Conservation (phyloP, 2,797 vertebrate species). For the Harpagifer antarcticus region DNA sequence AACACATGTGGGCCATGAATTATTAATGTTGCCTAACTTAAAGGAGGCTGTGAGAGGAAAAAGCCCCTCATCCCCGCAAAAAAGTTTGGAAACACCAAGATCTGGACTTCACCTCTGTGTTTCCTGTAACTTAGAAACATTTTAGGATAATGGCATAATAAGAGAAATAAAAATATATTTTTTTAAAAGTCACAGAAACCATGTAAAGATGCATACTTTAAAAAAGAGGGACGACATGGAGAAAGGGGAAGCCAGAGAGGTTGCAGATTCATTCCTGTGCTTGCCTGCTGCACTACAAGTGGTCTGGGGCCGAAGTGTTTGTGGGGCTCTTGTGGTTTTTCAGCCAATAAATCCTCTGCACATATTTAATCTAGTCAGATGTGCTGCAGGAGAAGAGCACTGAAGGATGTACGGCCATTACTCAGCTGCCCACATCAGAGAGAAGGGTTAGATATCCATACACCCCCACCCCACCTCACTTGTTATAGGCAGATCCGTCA, state of each 20-base stretch:
- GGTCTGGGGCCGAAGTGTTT: slow-evolving; percentile 79
- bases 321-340: slow-evolving; percentile 85
- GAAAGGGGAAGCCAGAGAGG: slow-evolving; percentile 37
- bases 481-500: slow-evolving; percentile 31
- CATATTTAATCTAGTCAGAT: slow-evolving; percentile 85
- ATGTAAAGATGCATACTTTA: slow-evolving; percentile 4
- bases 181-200: neutral
- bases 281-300: slow-evolving; percentile 69
- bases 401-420: slow-evolving; percentile 82
- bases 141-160: slow-evolving; percentile 4
- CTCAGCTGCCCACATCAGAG: slow-evolving; percentile 83
- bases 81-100: slow-evolving; percentile 35
- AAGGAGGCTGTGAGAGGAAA: slow-evolving; percentile 47
- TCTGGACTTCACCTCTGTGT: slow-evolving; percentile 10
- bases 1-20: slow-evolving; percentile 79
- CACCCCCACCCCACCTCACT: slow-evolving; percentile 53
- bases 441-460: slow-evolving; percentile 51
- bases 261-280: slow-evolving; percentile 71
- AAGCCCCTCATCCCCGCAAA: neutral
- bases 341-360: slow-evolving; percentile 85
- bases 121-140: slow-evolving; percentile 2
- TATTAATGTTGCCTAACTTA: slow-evolving; percentile 72
- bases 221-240: slow-evolving; percentile 31
- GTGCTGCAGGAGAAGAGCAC: slow-evolving; percentile 78
- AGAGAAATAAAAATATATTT: neutral